Conservation (phyloP, 1,140 invertebrate genomes). For the Brachionus paranguensis region DNA sequence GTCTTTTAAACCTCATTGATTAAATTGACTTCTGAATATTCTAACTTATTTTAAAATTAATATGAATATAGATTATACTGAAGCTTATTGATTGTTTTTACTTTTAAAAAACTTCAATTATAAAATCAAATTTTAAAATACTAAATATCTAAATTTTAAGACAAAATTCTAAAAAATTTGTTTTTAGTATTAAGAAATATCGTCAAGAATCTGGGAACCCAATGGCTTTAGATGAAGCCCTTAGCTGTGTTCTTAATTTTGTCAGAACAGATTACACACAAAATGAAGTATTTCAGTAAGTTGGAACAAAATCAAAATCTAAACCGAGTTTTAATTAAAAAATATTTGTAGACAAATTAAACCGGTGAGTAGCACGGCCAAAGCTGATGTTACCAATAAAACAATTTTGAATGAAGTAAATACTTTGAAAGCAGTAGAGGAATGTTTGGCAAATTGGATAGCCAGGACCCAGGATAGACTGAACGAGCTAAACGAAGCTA, state of each 20-base stretch:
- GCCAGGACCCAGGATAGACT: background rate
- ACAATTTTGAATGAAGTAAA: background rate
- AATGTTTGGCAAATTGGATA: conserved; percentile 39
- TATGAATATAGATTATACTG: too few relatives aligned
- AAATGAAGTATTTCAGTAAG: background rate
- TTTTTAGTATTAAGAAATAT: conserved; percentile 28
- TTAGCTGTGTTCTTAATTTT: conserved; percentile 23
- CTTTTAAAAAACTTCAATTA: background rate
- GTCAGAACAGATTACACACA: background rate
- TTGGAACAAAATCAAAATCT: background rate
- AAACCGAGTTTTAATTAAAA: background rate
- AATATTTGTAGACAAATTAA: conserved; percentile 51
- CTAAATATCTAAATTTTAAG: background rate
- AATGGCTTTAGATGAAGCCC: background rate
- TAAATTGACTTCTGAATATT: too few relatives aligned
- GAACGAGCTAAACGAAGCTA: background rate
- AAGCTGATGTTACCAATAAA: conserved; percentile 27
- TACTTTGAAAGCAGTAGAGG: conserved; percentile 31
- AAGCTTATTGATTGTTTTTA: too few relatives aligned
- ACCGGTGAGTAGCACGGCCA: conserved; percentile 48
- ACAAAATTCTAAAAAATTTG: background rate
- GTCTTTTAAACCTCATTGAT: too few relatives aligned
- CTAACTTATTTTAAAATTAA: too few relatives aligned
- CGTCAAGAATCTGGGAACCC: background rate
- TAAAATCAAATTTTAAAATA: background rate